Evolutionary conservation across 2,797 vertebrate species (phyloP).

Genomic region (Carcharodon carcharias): DNA sequence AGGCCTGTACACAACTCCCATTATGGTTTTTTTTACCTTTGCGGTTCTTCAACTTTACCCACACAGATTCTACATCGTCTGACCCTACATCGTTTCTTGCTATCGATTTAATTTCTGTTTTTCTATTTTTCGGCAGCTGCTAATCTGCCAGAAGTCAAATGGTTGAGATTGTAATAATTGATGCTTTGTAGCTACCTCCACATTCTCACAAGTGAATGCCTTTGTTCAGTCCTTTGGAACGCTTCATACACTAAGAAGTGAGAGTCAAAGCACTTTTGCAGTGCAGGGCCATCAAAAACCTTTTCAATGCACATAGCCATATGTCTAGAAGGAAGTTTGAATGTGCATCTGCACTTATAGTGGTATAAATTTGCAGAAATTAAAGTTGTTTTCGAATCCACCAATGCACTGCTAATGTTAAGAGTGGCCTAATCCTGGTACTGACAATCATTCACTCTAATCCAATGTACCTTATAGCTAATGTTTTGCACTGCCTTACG

Average conservation of each 20-base stretch:
- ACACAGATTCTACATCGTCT: too few species aligned
- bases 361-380: neutral
- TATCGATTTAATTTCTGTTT: too few species aligned
- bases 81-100: too few species aligned
- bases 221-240: neutral
- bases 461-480: neutral
- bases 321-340: neutral
- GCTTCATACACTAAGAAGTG: neutral
- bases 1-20: too few species aligned
- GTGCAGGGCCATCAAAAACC: neutral
- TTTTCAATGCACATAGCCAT: neutral
- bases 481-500: neutral
- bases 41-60: too few species aligned
- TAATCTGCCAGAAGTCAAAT: neutral
- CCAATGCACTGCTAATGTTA: neutral
- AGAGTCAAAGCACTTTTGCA: neutral
- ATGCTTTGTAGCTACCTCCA: neutral
- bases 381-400: neutral
- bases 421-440: neutral
- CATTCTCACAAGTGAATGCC: too few species aligned
- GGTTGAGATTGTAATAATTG: neutral
- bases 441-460: neutral
- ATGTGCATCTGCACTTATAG: neutral
- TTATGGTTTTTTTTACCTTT: too few species aligned
- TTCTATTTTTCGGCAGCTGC: neutral